A percentile compares a stretch with the other conserved stretches of the same genome.
These are phyloP conservation scores for Staurois parvus DNA, from an alignment of 2,797 vertebrate species.

Conservation along the genomic window DNA sequence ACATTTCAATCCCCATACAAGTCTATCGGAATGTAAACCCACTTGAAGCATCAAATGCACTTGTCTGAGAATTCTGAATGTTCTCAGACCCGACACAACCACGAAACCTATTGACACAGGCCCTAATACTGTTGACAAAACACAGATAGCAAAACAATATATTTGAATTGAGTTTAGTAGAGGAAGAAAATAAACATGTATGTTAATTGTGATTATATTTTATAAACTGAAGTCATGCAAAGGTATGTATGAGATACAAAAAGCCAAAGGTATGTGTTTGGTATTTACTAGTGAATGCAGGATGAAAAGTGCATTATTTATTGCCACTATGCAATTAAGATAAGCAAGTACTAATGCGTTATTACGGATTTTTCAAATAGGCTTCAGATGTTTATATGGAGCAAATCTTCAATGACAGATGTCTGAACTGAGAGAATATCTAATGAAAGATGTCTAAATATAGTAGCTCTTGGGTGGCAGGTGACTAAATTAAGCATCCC, in stretches of 20 bases:
- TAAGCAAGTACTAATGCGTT: not conserved
- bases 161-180: no score
- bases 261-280: not conserved
- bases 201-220: no score
- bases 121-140: no score
- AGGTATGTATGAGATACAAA: not conserved
- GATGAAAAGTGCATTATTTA: not conserved
- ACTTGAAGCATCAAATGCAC: no score
- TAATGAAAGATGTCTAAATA: slow-evolving; percentile 34
- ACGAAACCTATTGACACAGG: no score
- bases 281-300: not conserved
- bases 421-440: not conserved
- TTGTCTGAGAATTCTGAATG: no score
- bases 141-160: no score
- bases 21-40: no score
- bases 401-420: slow-evolving; percentile 1
- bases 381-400: slow-evolving; percentile 9
- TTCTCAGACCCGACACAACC: no score
- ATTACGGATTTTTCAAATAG: not conserved
- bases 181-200: no score
- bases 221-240: not conserved
- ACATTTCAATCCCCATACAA: no score
- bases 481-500: slow-evolving; percentile 9
- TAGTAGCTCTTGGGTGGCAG: slow-evolving; percentile 19
- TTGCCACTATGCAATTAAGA: not conserved